A percentile compares a stretch with the other conserved stretches of the same genome.
phyloP scores from a whole-genome alignment of 2,888 invertebrate species.

The Ectemnius continuus region DNA sequence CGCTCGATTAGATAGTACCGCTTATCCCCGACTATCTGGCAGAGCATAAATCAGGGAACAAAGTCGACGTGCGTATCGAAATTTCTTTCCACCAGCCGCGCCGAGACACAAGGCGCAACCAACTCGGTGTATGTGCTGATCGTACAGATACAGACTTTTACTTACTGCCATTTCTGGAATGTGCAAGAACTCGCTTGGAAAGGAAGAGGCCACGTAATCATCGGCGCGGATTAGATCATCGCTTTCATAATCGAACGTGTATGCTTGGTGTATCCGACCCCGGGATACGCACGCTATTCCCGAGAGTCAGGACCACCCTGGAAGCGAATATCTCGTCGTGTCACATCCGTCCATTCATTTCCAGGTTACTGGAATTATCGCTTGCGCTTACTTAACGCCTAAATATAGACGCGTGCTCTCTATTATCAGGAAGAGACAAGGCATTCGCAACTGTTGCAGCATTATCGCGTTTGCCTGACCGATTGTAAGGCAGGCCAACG shows the following conservation, averaged over 20 bases:
- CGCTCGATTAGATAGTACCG: background rate
- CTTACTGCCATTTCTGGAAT: no score
- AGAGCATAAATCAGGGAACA: slow-evolving; percentile 1
- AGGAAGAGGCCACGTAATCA: background rate
- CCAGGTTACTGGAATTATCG: slow-evolving; percentile 60
- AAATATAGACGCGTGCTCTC: slow-evolving; percentile 55
- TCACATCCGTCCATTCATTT: slow-evolving; percentile 32
- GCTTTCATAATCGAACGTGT: background rate
- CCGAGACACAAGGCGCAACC: background rate
- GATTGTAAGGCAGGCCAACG: no score
- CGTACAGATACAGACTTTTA: background rate
- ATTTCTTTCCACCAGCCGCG: background rate
- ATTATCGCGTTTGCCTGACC: background rate
- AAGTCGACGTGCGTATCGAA: background rate
- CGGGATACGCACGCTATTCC: background rate
- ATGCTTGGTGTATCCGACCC: background rate
- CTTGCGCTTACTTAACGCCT: slow-evolving; percentile 58
- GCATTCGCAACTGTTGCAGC: background rate
- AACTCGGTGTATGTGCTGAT: background rate
- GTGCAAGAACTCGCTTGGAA: background rate
- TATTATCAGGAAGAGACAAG: slow-evolving; percentile 14
- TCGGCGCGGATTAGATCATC: background rate
- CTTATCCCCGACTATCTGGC: slow-evolving; percentile 2
- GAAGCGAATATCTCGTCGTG: background rate
- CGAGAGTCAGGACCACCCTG: no score